These are phyloP conservation scores for Lagorchestes hirsutus DNA, from an alignment of 2,797 vertebrate species.

Conservation along the genomic window DNA sequence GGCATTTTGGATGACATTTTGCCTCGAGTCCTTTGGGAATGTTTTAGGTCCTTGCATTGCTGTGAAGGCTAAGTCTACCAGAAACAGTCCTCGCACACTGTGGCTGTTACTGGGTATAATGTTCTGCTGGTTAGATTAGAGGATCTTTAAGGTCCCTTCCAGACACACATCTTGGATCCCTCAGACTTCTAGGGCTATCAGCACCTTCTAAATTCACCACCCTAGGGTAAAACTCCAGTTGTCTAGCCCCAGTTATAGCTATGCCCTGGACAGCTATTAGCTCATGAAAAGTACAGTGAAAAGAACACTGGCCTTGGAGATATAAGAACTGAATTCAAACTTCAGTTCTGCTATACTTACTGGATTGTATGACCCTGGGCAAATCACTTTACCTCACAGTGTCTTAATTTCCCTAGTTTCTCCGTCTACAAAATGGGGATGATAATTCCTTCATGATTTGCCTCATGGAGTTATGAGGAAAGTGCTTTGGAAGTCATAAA, in stretches of 20 bases:
- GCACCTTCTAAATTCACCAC: not conserved
- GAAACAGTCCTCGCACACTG: too few relatives aligned
- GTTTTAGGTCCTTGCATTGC: too few relatives aligned
- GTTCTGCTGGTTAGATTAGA: not conserved
- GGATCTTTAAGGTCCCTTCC: not conserved
- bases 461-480: not conserved
- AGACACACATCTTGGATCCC: not conserved
- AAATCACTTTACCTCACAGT: not conserved
- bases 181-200: not conserved
- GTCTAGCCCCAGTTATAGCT: not conserved
- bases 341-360: too few relatives aligned
- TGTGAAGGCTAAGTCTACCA: too few relatives aligned
- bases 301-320: too few relatives aligned
- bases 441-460: not conserved
- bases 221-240: not conserved
- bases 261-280: not conserved
- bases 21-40: too few relatives aligned
- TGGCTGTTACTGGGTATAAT: too few relatives aligned
- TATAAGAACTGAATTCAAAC: too few relatives aligned
- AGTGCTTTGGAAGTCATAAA: not conserved
- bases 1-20: too few relatives aligned
- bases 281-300: not conserved
- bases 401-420: not conserved
- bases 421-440: not conserved
- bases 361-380: too few relatives aligned